These are phyloP conservation scores for Drosophila pseudoobscura DNA, from an alignment of 1,140 invertebrate species.

Conservation along the genomic window DNA sequence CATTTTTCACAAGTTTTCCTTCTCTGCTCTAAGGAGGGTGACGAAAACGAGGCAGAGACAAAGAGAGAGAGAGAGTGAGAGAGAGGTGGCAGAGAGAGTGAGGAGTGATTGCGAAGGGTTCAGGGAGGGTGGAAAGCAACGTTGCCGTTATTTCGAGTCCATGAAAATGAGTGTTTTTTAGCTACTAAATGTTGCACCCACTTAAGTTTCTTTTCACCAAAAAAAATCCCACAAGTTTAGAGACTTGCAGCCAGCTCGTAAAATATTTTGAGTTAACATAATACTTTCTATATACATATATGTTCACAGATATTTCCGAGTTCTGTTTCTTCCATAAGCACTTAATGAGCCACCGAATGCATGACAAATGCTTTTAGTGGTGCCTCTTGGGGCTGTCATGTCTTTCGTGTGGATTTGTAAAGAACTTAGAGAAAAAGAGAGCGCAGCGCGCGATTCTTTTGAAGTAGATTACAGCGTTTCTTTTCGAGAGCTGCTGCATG, in stretches of 20 bases:
- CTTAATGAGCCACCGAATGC: conserved; percentile 56
- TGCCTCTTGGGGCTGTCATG: conserved; percentile 21
- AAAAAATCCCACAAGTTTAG: conserved; percentile 46
- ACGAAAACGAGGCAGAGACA: not conserved
- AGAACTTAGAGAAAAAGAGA: conserved; percentile 27
- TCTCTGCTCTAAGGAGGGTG: conserved; percentile 15
- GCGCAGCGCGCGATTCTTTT: conserved; percentile 3
- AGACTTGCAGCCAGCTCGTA: conserved; percentile 53
- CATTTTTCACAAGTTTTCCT: conserved; percentile 36
- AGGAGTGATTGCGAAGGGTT: conserved; percentile 3
- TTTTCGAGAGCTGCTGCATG: no score
- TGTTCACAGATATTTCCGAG: conserved; percentile 19
- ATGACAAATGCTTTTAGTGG: conserved; percentile 73
- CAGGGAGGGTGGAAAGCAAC: no score
- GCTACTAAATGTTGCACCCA: conserved; percentile 18
- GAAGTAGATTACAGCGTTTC: conserved; percentile 12
- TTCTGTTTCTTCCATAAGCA: conserved; percentile 15
- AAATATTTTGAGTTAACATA: conserved; percentile 55
- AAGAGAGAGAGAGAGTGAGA: not conserved
- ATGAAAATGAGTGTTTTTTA: conserved; percentile 18
- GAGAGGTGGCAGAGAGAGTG: not conserved
- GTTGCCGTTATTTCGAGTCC: no score
- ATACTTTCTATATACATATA: conserved; percentile 40
- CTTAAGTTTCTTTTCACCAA: conserved; percentile 23
- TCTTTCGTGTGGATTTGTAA: conserved; percentile 38